Base-by-base conservation (phyloP, 2,113 vertebrate species). In the Poecilia latipinna region DNA sequence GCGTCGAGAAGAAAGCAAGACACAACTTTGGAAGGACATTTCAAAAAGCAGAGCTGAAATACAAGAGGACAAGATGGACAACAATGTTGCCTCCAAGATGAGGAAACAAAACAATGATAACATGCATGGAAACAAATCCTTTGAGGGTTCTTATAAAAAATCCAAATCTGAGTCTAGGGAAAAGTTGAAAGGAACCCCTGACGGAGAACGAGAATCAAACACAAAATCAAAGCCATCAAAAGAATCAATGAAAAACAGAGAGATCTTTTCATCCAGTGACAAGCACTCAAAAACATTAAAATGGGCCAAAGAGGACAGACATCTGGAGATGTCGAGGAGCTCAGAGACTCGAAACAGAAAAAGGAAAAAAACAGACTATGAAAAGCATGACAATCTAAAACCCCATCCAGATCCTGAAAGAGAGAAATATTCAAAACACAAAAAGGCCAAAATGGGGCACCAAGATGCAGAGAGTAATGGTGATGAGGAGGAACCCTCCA, bases 401-500 rank as follows among this genome's bases (percentile, higher is more conserved):
- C 22, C 13, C 37, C 74, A 76, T 37, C 29, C 51, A 35, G 80
- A 73, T 11, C 42, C 72, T 61, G 75, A 67, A 75, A 72, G 68
- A 12, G 22, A 70, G 17, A 65, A 22, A 19, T 39, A 39, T 48
- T 74, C 82, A 35, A 78, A 83, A 66, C 48, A 35, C 35, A 82
- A 89, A 79, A 84, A 80, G 44, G 12, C 3, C 4, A 89, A 89
- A 75, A 70, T 1, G 0, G 82, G 75, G 8, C 79, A 48, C 12
- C 26, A 64, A 3, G 44, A 37, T 3, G 57, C 86, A 12, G 74
- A 75, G 35, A 77, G 78, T 15, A 89, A 90, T 2, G 62, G 79
- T 26, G 72, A 82, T 22, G 75, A 81, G 37, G 93, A 93, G 4
- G 70, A 78, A 11, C 93, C 95, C 3, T 78, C 90, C n/a, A 94